Conservation (phyloP, 2,888 invertebrate genomes). For the Andrena trimmerana region DNA sequence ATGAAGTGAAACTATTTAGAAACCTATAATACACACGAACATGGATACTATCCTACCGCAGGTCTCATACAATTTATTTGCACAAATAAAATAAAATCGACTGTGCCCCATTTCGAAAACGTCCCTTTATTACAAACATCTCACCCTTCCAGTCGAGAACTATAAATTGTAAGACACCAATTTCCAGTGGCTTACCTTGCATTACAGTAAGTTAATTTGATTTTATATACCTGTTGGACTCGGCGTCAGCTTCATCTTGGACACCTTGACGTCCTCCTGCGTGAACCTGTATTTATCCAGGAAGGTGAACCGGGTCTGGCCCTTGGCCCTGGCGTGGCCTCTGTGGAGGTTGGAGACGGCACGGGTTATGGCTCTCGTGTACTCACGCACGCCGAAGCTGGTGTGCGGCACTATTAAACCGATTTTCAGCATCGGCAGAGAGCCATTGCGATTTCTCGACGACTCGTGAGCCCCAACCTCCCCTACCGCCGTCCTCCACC, state of each 20-base stretch:
- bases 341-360: conserved; percentile 88
- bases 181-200: not conserved
- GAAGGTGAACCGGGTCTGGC: conserved; percentile 87
- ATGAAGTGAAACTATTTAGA: too few relatives aligned
- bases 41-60: too few relatives aligned
- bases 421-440: conserved; percentile 84
- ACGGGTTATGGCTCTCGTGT: conserved; percentile 88
- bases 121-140: too few relatives aligned
- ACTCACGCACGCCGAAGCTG: conserved; percentile 89
- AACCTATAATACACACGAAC: too few relatives aligned
- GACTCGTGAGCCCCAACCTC: conserved; percentile 45
- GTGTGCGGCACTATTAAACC: conserved; percentile 88
- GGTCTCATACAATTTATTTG: too few relatives aligned
- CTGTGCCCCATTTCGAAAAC: too few relatives aligned
- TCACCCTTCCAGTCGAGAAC: too few relatives aligned
- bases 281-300: conserved; percentile 89
- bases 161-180: not conserved
- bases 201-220: not conserved
- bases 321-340: conserved; percentile 84
- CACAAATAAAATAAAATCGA: too few relatives aligned
- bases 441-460: conserved; percentile 55
- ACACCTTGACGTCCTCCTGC: conserved; percentile 88
- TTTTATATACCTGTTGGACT: conserved; percentile 90
- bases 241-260: conserved; percentile 90
- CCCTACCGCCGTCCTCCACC: conserved; percentile 69